phyloP scores from a whole-genome alignment of 1,140 invertebrate species.

The Nomia melanderi region DNA sequence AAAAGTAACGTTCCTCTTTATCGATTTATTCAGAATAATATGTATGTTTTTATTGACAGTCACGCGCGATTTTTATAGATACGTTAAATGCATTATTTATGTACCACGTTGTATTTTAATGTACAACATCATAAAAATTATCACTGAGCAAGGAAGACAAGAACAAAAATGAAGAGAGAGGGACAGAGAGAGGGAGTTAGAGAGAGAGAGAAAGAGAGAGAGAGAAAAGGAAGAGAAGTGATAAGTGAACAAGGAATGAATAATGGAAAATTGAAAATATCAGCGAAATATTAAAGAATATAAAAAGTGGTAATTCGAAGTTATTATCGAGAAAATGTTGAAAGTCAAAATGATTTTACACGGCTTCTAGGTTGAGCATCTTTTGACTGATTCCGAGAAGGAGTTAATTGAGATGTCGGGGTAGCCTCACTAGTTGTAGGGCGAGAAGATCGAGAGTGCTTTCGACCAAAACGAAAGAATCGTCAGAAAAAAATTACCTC shows the following conservation, averaged over 20 bases:
- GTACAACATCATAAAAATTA: slow-evolving; percentile 32
- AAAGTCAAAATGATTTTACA: slow-evolving; percentile 79
- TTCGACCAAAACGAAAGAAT: slow-evolving; percentile 78
- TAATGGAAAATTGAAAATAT: neutral
- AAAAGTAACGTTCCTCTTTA: slow-evolving; percentile 39
- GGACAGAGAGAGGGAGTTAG: neutral
- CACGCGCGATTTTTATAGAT: slow-evolving; percentile 15
- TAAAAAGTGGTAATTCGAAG: neutral
- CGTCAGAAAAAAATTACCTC: slow-evolving; percentile 82
- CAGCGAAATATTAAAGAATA: neutral
- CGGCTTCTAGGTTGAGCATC: slow-evolving; percentile 71
- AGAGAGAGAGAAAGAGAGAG: too few species aligned
- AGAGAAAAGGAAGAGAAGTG: neutral
- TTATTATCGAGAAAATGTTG: slow-evolving; percentile 55
- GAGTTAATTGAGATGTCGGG: slow-evolving; percentile 64
- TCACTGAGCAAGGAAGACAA: neutral
- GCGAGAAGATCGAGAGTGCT: slow-evolving; percentile 70
- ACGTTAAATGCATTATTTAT: slow-evolving; percentile 37
- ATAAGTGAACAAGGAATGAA: neutral
- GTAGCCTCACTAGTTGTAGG: slow-evolving; percentile 59
- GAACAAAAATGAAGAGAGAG: neutral
- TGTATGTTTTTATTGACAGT: slow-evolving; percentile 36
- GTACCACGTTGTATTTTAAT: slow-evolving; percentile 23
- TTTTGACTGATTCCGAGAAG: slow-evolving; percentile 67
- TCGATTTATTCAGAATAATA: slow-evolving; percentile 32